phyloP scores from a whole-genome alignment of 92 coral and sea anemone genomes.

The Palythoa caribaeorum region DNA sequence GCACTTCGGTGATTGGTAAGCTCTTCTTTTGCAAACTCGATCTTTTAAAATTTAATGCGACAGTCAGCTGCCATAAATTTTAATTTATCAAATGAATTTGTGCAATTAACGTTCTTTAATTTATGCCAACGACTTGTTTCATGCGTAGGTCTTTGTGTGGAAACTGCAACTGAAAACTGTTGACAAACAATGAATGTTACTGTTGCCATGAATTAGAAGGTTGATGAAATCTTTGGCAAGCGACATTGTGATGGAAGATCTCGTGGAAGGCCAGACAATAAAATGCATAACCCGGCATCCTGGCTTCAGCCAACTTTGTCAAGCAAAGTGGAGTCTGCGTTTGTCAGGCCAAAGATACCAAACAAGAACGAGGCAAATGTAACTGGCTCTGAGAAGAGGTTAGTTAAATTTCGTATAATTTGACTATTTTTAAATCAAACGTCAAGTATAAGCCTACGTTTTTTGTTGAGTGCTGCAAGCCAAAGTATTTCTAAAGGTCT shows the following conservation, averaged over 20 bases:
- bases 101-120: not conserved
- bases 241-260: constrained; percentile 40
- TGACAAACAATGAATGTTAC: constrained; percentile 44
- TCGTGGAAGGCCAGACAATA: constrained; percentile 31
- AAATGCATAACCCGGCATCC: constrained; percentile 52
- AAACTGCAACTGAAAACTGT: constrained; percentile 37
- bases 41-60: not conserved
- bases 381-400: not conserved
- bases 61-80: not conserved
- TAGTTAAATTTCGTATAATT: no score
- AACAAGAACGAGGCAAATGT: not conserved
- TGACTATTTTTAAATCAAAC: no score
- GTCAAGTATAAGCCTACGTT: no score
- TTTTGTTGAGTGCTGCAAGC: no score
- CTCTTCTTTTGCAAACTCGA: no score
- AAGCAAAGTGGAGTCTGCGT: constrained; percentile 55
- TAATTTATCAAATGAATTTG: not conserved
- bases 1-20: not conserved
- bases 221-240: constrained; percentile 42
- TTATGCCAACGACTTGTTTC: not conserved
- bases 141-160: constrained; percentile 41
- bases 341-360: not conserved
- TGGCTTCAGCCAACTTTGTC: constrained; percentile 52
- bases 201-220: constrained; percentile 52
- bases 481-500: no score